These are phyloP conservation scores for Sebastes cheni DNA, from an alignment of 2,797 vertebrate genomes.

Conservation along the genomic window DNA sequence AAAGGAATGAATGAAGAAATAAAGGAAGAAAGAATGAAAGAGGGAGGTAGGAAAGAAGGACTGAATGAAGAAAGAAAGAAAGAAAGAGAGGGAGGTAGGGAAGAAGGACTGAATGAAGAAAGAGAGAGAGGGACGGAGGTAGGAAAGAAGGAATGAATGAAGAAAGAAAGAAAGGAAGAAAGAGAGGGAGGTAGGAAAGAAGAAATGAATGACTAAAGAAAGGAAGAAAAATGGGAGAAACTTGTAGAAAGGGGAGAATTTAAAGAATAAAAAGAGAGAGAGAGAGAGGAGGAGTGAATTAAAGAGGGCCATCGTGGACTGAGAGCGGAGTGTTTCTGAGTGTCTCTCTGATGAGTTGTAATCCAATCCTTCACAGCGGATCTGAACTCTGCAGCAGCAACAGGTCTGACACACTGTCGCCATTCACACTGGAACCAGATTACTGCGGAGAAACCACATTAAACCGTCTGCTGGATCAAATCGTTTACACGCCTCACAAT, in stretches of 20 bases:
- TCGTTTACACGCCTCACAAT: not conserved
- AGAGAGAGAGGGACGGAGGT: not conserved
- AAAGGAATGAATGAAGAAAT: too few relatives aligned
- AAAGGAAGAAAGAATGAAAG: too few relatives aligned
- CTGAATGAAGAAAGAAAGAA: too few relatives aligned
- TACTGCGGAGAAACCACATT: not conserved
- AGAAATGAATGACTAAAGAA: too few relatives aligned
- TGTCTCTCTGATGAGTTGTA: conserved; percentile 33
- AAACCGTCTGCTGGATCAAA: not conserved
- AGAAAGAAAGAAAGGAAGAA: too few relatives aligned
- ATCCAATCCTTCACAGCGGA: conserved; percentile 38
- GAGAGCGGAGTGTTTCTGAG: not conserved
- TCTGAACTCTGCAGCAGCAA: not conserved
- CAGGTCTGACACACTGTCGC: not conserved
- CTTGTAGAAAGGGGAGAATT: not conserved
- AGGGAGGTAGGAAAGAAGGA: too few relatives aligned
- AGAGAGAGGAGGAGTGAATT: not conserved
- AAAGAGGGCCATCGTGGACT: not conserved
- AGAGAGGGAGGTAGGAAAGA: too few relatives aligned
- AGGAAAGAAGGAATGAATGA: too few relatives aligned
- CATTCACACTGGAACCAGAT: conserved; percentile 43
- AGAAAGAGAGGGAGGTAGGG: too few relatives aligned
- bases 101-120: too few relatives aligned
- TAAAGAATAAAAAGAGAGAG: not conserved
- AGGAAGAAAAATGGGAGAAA: not conserved